These are phyloP conservation scores for Lepidocyrtinus sp. DNA, from an alignment of 2,888 invertebrate genomes.

Conservation along the genomic window DNA sequence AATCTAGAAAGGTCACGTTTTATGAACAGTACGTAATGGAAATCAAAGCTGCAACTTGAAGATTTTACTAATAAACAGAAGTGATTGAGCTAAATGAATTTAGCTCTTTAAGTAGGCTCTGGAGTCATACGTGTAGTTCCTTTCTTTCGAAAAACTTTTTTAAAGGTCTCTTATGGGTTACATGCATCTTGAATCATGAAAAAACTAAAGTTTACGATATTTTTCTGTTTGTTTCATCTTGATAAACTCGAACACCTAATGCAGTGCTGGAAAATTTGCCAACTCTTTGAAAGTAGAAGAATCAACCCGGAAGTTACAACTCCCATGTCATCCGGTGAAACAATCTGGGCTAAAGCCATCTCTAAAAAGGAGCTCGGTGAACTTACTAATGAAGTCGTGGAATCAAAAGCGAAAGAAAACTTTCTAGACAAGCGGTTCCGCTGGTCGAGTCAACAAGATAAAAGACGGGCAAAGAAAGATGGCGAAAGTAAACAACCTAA, in stretches of 20 bases:
- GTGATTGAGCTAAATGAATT: too few relatives aligned
- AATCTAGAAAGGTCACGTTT: too few relatives aligned
- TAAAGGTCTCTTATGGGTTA: too few relatives aligned
- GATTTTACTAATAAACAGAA: too few relatives aligned
- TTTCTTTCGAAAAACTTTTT: too few relatives aligned
- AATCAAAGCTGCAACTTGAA: neutral
- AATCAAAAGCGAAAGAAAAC: neutral
- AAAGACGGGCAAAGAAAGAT: neutral
- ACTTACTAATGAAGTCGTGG: neutral
- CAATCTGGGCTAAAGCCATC: too few relatives aligned
- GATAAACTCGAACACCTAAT: neutral
- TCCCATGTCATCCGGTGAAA: neutral
- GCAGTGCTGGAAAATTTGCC: constrained; percentile 5
- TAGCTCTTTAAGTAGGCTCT: too few relatives aligned
- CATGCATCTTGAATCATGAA: too few relatives aligned
- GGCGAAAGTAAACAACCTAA: neutral
- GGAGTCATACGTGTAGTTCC: too few relatives aligned
- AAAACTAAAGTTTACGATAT: too few relatives aligned
- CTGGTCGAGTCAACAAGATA: neutral
- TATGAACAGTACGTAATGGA: neutral
- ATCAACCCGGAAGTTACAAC: neutral
- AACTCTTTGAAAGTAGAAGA: neutral
- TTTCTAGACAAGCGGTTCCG: neutral
- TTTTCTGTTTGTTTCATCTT: neutral
- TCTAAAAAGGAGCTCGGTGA: neutral